Evolutionary conservation across 2,888 invertebrate genomes (phyloP), one percentile per base, ranked within the genome.

Genomic region (Gandaritis pyraliata): DNA sequence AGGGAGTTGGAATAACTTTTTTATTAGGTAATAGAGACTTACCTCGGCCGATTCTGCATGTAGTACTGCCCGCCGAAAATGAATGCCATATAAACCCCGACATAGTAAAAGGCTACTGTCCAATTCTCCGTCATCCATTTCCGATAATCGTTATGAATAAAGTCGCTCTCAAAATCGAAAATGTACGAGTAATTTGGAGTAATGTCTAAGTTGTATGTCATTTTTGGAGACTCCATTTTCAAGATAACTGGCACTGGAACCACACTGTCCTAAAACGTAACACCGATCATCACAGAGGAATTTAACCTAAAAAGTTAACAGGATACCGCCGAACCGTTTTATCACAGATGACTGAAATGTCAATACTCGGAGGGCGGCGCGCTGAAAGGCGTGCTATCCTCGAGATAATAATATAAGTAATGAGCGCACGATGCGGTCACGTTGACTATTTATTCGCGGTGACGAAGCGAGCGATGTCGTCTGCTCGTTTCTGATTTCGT

Each of bases 61-160:
- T 96, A 96, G 80, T 96, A 95, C 85, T 98, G 98, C 49, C 98
- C 98, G 68, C 96, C 96, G 87, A 98, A 99, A 78, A 99, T 97
- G 68, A 98, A 94, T 68, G 97, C 94, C 95, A 99, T 97, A 87
- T 99, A 99, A 71, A 96, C 93, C 70, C 97, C 97, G 70, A 96
- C 93, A 83, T 95, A 96, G 80, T 98, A 97, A 89, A 98, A 97
- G 58, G 97, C 97, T 82, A 96, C 95, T 61, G 97, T 97, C 99
- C 99, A 99, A 88, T 99, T 97, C 78, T 97, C 95, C 72, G 96
- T 95, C 98, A 99, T 99, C 98, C 98, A 99, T 90, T 95, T 95
- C 82, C 96, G 95, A 75, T 97, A 97, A 74, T 96, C 95, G 77
- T 96, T 94, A 82, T 98, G 97, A 81, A 97, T 96, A 88, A 98